A percentile compares a stretch with the other conserved stretches of the same genome.
Evolutionary conservation across 2,113 vertebrate genomes (phyloP).

Genomic region (Hylia prasina): DNA sequence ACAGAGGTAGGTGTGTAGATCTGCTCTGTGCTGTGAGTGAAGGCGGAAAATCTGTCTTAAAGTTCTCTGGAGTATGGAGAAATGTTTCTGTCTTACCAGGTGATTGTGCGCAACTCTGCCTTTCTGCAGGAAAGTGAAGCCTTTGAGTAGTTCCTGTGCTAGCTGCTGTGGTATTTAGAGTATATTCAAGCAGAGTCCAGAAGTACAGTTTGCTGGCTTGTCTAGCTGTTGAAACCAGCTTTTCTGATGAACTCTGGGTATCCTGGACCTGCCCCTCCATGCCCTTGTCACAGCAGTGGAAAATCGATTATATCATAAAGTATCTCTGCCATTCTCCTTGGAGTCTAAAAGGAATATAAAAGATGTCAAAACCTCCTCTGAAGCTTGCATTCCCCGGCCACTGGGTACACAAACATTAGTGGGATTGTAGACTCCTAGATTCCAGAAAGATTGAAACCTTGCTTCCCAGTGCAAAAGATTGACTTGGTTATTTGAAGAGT

Average conservation of each 20-base stretch:
- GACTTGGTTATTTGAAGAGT: neutral
- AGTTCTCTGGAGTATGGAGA: neutral
- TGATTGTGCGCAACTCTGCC: neutral
- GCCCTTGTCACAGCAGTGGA: neutral
- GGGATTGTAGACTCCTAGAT: neutral
- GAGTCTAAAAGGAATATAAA: neutral
- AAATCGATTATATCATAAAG: neutral
- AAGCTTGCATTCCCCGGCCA: neutral
- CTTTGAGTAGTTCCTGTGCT: neutral
- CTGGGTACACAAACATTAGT: neutral
- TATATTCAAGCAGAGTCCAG: neutral
- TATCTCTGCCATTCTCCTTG: neutral
- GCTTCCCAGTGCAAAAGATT: neutral
- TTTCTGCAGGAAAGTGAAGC: neutral
- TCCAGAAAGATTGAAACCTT: neutral
- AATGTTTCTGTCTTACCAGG: neutral
- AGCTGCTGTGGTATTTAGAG: neutral
- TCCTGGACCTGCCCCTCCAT: neutral
- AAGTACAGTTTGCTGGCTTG: neutral
- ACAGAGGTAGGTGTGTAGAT: neutral
- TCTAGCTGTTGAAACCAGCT: neutral
- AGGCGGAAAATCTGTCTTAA: neutral
- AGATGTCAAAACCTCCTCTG: neutral
- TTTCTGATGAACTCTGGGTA: neutral
- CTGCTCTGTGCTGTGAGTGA: neutral